Base-by-base conservation (phyloP, 2,113 vertebrate species). In the Podarcis raffonei region DNA sequence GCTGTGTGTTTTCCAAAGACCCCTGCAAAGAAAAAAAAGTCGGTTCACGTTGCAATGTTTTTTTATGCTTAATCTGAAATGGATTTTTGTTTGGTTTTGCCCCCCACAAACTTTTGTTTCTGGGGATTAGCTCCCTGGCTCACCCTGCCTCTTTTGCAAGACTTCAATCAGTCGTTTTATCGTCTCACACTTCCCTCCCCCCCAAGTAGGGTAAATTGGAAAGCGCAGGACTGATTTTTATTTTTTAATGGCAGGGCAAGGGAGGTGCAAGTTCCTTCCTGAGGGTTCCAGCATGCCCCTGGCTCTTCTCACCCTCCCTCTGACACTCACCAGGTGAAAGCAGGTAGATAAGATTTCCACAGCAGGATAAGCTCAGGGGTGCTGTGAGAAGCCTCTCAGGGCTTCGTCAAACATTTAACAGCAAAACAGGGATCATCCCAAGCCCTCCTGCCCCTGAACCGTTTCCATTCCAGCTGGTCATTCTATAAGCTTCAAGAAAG, bases 271-370 rank as follows among this genome's bases (percentile, higher is more conserved):
- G 79, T 48, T 74, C 35, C 22, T 13, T 1, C 32, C 4, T 16
- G 22, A 12, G 83, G 84, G 76, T 0, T 0, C 91, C 86, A 90
- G 37, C 91, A 86, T 89, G 84, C 88, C 90, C 89, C 22, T 79
- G 89, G 90, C 87, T 83, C 87, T 92, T 92, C 89, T 89, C 11
- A 4, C 83, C 85, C 76, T 39, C 83, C 39, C 42, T 80, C 66
- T 68, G 59, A 27, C 25, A 18, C 30, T n/a, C 18, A 3, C 18
- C 15, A 30, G 42, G 37, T 80, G 23, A 69, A 25, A 25, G 2
- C 22, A 32, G 72, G 72, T 66, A 53, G 2, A 18, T 35, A 18
- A 42, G 74, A 78, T 23, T 9, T 35, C 57, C 30, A 8, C 1
- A 18, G 22, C 6, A 13, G 3, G 15, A 27, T 5, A 18, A 8